Percentiles rank a stretch among this genome's conserved stretches.
phyloP scores from a whole-genome alignment of 1,140 invertebrate species.

The Homarus americanus region DNA sequence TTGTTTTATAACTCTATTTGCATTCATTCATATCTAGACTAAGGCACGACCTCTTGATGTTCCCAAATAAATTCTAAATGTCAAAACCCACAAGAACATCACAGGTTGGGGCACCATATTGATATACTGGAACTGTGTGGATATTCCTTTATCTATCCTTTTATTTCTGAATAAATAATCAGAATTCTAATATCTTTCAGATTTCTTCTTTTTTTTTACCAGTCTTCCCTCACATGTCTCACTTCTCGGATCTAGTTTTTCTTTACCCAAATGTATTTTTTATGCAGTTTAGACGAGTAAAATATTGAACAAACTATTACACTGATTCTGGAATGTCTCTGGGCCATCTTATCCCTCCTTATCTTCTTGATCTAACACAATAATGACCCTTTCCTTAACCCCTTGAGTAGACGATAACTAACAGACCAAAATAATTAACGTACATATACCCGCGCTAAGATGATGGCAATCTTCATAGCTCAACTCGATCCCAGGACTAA shows the following conservation, averaged over 20 bases:
- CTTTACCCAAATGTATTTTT: background rate
- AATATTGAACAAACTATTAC: background rate
- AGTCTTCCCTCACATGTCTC: background rate
- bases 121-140: too few relatives aligned
- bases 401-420: background rate
- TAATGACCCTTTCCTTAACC: background rate
- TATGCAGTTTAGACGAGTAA: background rate
- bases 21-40: too few relatives aligned
- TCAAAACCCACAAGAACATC: too few relatives aligned
- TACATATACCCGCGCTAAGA: too few relatives aligned
- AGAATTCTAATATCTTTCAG: background rate
- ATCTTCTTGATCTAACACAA: background rate
- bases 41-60: too few relatives aligned
- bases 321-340: background rate
- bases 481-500: too few relatives aligned
- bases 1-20: too few relatives aligned
- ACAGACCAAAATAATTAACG: too few relatives aligned
- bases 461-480: too few relatives aligned
- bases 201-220: background rate
- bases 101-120: too few relatives aligned
- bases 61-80: too few relatives aligned
- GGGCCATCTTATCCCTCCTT: background rate
- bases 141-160: background rate
- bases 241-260: background rate
- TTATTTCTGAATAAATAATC: background rate